Percentiles rank a stretch among this genome's conserved stretches.
Evolutionary conservation across 2,888 invertebrate species (phyloP).

Genomic region (Campoletis raptor): DNA sequence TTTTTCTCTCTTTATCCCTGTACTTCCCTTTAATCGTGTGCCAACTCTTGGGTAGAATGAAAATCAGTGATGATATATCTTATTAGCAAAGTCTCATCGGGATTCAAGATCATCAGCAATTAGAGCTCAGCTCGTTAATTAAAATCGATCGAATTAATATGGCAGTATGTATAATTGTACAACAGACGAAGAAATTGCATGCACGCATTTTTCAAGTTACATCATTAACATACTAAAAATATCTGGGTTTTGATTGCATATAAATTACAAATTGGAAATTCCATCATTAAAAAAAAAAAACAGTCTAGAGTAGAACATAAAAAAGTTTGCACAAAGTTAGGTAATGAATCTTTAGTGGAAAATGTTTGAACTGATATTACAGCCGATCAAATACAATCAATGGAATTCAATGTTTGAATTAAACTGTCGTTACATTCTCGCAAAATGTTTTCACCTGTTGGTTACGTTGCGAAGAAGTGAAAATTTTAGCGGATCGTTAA

Average conservation of each 20-base stretch:
- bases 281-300: not conserved
- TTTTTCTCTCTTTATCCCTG: slow-evolving; percentile 12
- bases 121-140: slow-evolving; percentile 51
- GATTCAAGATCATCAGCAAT: slow-evolving; percentile 37
- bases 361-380: not conserved
- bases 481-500: slow-evolving; percentile 46
- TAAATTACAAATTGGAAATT: not conserved
- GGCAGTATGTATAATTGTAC: slow-evolving; percentile 23
- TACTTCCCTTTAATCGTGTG: slow-evolving; percentile 23
- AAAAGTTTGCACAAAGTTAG: not conserved
- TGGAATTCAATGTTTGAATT: not conserved
- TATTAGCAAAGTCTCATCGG: slow-evolving; percentile 52
- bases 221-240: slow-evolving; percentile 10
- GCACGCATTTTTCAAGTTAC: not conserved
- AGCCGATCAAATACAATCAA: not conserved
- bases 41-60: slow-evolving; percentile 9
- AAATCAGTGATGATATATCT: slow-evolving; percentile 59
- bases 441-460: not conserved
- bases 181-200: slow-evolving; percentile 15
- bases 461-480: not conserved
- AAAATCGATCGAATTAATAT: slow-evolving; percentile 57
- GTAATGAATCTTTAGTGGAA: not conserved
- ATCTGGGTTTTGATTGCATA: not conserved
- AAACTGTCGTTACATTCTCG: not conserved
- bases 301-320: not conserved